These are phyloP conservation scores for Venustoraphidia nigricollis DNA, from an alignment of 2,888 invertebrate species.

Conservation along the genomic window DNA sequence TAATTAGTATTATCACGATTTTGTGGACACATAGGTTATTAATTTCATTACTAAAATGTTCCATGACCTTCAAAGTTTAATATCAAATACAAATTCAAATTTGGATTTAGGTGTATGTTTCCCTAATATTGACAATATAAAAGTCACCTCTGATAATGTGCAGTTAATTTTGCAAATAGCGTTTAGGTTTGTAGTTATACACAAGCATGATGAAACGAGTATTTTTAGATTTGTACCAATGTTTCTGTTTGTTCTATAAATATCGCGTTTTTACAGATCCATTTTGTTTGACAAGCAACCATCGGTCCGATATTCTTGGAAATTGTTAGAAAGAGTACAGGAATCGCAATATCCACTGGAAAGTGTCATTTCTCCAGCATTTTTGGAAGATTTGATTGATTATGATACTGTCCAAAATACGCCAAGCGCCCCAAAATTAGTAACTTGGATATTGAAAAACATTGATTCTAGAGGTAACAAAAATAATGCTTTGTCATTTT, in stretches of 20 bases:
- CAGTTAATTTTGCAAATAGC: constrained; percentile 5
- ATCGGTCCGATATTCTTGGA: constrained; percentile 4
- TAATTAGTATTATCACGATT: too few species aligned
- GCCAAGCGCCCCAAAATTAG: constrained; percentile 2
- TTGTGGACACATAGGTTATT: neutral
- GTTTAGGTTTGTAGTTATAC: constrained; percentile 3
- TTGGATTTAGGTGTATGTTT: constrained; percentile 2
- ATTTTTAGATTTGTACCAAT: neutral
- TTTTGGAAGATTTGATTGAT: neutral
- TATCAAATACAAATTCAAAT: constrained; percentile 5
- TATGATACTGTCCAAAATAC: neutral
- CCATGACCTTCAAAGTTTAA: constrained; percentile 4
- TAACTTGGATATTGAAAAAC: constrained; percentile 4
- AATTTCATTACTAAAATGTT: constrained; percentile 1
- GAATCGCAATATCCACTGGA: constrained; percentile 3
- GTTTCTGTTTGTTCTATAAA: neutral
- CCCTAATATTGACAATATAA: neutral
- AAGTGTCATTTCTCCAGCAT: neutral
- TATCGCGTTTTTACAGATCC: constrained; percentile 1
- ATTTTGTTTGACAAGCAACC: constrained; percentile 1
- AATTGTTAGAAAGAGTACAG: constrained; percentile 3
- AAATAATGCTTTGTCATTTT: neutral
- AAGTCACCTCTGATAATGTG: constrained; percentile 4
- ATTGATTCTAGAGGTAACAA: constrained; percentile 3
- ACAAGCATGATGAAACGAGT: neutral